Evolutionary conservation across 2,113 vertebrate genomes (phyloP), one percentile per base, ranked within the genome.

Genomic region (Columba livia): DNA sequence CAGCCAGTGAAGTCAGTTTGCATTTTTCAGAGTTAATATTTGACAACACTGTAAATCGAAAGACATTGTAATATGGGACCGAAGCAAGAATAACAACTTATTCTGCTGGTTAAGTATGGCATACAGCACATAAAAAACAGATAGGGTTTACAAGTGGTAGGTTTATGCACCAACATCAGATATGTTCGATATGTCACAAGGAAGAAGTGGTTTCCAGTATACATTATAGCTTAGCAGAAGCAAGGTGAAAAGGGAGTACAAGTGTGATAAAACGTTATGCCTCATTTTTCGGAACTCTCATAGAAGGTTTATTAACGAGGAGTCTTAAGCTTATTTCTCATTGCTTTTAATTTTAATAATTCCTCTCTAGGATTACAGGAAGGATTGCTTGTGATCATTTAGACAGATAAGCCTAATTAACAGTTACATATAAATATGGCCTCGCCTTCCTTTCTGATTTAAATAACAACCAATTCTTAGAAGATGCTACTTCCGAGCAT

Each of bases 31-130:
- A 56, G 72, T 89, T 96, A 92, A 90, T 94, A 69, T 93, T 85
- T 95, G 73, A 94, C 94, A 95, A 94, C 56, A 89, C 38, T 32
- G 65, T 71, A 95, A 92, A 92, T 90, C 61, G 48, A 81, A 88
- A 92, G 44, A 86, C 61, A 71, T 60, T 71, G 78, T 62, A 90
- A 84, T 81, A 60, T 7, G 29, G 69, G 48, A 90, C 7, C 38
- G 69, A 79, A 92, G 69, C 51, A 90, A 71, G 47, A 94, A 15
- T 17, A 93, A 88, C 56, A 94, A 71, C 56, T 84, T 86, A 71
- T 7, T 88, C 60, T 92, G 69, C 38, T 84, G 42, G 72, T 83
- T 84, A 80, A 84, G 42, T 50, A 54, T 25, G 48, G 61, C 34
- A 72, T 15, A 71, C 5, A 81, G 34, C 6, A 71, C 32, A 84